phyloP scores from a whole-genome alignment of 1,140 invertebrate genomes.

The Onthophagus taurus region DNA sequence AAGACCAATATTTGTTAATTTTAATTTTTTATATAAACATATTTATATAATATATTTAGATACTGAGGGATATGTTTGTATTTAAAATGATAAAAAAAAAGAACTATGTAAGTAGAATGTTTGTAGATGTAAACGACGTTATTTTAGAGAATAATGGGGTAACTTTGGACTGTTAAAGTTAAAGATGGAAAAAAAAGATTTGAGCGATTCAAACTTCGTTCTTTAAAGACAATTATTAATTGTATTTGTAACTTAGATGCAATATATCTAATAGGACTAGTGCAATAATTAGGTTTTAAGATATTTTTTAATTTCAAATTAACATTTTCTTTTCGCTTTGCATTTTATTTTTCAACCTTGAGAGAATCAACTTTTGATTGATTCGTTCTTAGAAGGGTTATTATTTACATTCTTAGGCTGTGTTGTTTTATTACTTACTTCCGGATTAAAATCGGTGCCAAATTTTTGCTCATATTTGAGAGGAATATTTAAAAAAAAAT shows the following conservation, averaged over 20 bases:
- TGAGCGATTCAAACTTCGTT: no score
- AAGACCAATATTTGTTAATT: constrained; percentile 12
- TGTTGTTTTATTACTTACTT: constrained; percentile 1
- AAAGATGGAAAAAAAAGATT: no score
- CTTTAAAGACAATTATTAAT: background rate
- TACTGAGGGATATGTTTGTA: background rate
- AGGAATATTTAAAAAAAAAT: background rate
- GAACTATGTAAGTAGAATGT: no score
- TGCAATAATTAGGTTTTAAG: constrained; percentile 11
- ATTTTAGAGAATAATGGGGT: no score
- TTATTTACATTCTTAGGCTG: constrained; percentile 3
- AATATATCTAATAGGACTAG: constrained; percentile 6
- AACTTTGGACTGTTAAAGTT: no score
- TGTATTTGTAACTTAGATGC: constrained; percentile 2
- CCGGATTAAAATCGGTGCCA: constrained; percentile 22
- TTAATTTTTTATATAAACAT: constrained; percentile 13
- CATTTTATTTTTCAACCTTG: no score
- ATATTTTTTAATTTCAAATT: background rate
- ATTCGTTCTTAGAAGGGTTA: background rate
- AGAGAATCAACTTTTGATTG: background rate
- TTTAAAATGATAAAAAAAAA: background rate
- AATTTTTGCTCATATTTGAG: constrained; percentile 23
- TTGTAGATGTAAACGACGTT: no score
- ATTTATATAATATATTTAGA: constrained; percentile 13
- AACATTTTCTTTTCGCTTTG: background rate